These are phyloP conservation scores for Corvus cornix DNA, from an alignment of 2,113 vertebrate species.

Conservation along the genomic window DNA sequence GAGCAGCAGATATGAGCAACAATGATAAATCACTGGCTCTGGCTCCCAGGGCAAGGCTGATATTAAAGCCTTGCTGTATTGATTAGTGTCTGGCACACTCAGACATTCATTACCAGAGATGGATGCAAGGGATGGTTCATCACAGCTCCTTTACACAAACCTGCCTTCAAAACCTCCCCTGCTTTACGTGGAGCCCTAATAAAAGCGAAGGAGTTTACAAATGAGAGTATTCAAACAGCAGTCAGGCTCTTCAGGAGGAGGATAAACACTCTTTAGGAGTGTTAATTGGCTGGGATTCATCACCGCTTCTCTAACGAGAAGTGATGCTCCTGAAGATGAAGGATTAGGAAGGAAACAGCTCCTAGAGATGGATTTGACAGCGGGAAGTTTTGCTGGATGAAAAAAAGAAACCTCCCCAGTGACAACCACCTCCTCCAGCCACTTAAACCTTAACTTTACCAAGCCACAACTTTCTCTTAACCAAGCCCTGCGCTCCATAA, in stretches of 20 bases:
- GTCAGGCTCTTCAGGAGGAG: not conserved
- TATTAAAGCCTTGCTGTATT: slow-evolving; percentile 48
- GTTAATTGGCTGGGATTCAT: not conserved
- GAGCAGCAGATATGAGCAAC: not conserved
- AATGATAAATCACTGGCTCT: slow-evolving; percentile 38
- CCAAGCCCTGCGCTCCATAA: not conserved
- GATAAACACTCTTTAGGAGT: not conserved
- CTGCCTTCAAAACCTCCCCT: not conserved
- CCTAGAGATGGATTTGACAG: accelerated
- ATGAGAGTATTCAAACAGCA: not conserved
- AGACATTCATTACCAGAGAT: slow-evolving; percentile 32
- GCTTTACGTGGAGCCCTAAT: not conserved
- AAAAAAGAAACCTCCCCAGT: accelerated
- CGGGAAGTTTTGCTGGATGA: not conserved
- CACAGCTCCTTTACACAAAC: not conserved
- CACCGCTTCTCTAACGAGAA: not conserved
- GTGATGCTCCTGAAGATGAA: not conserved
- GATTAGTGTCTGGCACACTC: slow-evolving; percentile 49
- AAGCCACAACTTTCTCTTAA: not conserved
- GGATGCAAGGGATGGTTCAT: not conserved
- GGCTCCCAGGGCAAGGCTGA: slow-evolving; percentile 29
- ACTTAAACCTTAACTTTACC: not conserved
- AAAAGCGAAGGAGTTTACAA: not conserved
- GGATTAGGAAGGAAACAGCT: not conserved
- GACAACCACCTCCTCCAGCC: not conserved